phyloP scores from a whole-genome alignment of 1,140 invertebrate genomes.

The Dendroctonus valens region DNA sequence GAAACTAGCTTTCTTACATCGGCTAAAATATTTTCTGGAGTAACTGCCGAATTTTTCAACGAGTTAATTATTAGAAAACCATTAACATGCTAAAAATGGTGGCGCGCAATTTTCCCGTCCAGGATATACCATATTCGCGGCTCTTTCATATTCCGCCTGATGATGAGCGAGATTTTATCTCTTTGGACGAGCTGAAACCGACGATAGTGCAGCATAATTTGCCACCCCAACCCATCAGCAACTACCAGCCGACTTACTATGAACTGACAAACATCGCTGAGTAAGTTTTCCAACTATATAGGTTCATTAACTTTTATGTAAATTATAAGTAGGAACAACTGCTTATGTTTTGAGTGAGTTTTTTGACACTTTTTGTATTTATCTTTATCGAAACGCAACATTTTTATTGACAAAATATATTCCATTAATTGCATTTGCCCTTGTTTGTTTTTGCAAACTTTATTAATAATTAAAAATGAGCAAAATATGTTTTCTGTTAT shows the following conservation, averaged over 20 bases:
- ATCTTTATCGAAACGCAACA: too few species aligned
- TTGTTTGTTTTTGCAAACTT: too few species aligned
- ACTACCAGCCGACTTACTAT: slow-evolving; percentile 45
- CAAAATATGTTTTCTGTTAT: too few species aligned
- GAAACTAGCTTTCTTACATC: neutral
- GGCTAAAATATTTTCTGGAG: neutral
- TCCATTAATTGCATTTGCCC: too few species aligned
- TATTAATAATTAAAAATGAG: too few species aligned
- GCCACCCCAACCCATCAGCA: slow-evolving; percentile 29
- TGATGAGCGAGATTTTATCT: slow-evolving; percentile 44
- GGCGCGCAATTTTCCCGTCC: slow-evolving; percentile 42
- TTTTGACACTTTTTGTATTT: too few species aligned
- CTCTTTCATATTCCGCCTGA: slow-evolving; percentile 45
- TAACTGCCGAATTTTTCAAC: neutral
- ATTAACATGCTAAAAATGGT: slow-evolving; percentile 38
- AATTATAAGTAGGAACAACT: too few species aligned
- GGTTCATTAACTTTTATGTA: too few species aligned
- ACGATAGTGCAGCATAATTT: slow-evolving; percentile 39
- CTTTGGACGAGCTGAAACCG: slow-evolving; percentile 46
- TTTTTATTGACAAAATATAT: too few species aligned
- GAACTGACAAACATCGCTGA: slow-evolving; percentile 43
- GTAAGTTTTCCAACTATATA: slow-evolving; percentile 38
- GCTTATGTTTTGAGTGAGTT: too few species aligned
- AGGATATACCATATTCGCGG: slow-evolving; percentile 45
- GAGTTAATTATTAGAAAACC: neutral